Base-by-base conservation (phyloP, 2,797 vertebrate species). In the Catamblyrhynchus diadema region DNA sequence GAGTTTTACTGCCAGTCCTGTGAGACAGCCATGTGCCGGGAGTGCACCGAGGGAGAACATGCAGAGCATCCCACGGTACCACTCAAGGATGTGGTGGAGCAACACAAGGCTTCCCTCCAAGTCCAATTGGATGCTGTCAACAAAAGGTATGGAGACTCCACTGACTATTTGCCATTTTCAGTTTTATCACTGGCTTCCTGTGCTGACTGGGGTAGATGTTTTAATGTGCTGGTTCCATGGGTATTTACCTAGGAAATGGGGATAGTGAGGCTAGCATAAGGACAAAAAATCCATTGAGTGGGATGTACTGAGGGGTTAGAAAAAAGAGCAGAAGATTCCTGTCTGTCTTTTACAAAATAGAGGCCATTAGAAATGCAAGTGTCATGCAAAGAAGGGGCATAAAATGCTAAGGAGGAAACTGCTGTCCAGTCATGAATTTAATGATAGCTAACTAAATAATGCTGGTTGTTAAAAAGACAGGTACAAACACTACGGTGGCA, bases 1-100 rank as follows among this genome's bases (percentile, higher is more conserved):
- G 99, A 99, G 93, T 99, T 99, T 97, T 99, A 99, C 97, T 99
- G 99, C 97, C 98, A 98, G 50, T 98, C 99, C 10, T 99, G 99
- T 47, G 99, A 99, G 98, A 99, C 99, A 13, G 99, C 99, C 90
- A 99, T 99, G 99, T 99, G 99, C 97, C 98, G 98, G 66, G 99
- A 99, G 95, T 99, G 99, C 95, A 99, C 99, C 0, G 98, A 98
- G 65, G 99, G 99, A 9, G 99, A 99, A 91, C 99, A 99, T 0
- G 98, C 99, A 9, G 99, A 99, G 67, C 99, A 99, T 80, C 98
- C 98, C 60, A 99, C 99, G 0, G 99, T 99, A 50, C 99, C 99
- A 0, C 99, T 99, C 35, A 99, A 98, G 96, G 99, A 99, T 10
- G 99, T 99, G 44, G 98, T 99, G 69, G 99, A 99, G 41, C 99